These are phyloP conservation scores for Ectobius pallidus DNA, from an alignment of 2,888 invertebrate genomes.

Conservation along the genomic window DNA sequence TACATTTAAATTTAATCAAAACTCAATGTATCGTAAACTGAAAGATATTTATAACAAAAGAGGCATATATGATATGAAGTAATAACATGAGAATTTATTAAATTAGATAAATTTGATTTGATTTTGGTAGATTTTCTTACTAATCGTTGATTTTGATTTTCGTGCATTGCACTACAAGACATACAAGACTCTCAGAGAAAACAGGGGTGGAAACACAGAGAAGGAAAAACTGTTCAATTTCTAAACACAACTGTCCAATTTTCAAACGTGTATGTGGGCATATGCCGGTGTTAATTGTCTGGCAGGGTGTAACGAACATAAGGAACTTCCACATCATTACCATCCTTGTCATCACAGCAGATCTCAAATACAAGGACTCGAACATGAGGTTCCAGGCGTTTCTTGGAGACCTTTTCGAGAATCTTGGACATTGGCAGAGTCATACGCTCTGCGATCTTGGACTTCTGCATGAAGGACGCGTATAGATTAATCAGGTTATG, in stretches of 20 bases:
- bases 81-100: no score
- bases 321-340: constrained; percentile 97
- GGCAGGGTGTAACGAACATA: no score
- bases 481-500: constrained; percentile 99
- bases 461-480: constrained; percentile 96
- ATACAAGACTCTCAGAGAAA: background rate
- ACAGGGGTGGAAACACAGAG: background rate
- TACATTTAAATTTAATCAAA: no score
- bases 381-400: constrained; percentile 89
- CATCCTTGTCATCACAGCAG: constrained; percentile 92
- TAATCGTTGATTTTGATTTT: background rate
- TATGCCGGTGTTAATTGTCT: no score
- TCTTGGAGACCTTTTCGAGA: constrained; percentile 90
- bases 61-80: no score
- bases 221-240: background rate
- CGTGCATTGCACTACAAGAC: background rate
- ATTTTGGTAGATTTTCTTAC: background rate
- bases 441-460: constrained; percentile 86
- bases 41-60: no score
- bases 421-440: constrained; percentile 84
- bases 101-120: no score
- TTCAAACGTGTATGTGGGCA: no score
- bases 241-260: no score
- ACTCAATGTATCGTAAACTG: no score
- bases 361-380: no score